Percentiles rank a stretch among this genome's conserved stretches.
phyloP scores from a whole-genome alignment of 1,140 invertebrate genomes.

The Zaprionus kolodkinae region DNA sequence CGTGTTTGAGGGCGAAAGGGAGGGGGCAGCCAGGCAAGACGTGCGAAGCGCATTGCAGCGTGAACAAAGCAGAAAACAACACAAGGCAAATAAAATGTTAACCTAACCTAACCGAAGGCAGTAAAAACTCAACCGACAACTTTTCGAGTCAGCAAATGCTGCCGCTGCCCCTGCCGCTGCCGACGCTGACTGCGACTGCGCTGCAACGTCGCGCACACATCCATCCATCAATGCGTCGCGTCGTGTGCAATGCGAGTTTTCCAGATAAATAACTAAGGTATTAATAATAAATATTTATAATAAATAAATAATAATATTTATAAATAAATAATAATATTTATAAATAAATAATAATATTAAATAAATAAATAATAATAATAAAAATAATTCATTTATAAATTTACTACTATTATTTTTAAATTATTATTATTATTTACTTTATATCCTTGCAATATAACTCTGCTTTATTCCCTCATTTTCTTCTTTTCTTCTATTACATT shows the following conservation, averaged over 20 bases:
- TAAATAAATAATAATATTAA: no score
- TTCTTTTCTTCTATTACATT: neutral
- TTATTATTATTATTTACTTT: no score
- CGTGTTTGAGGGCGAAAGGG: neutral
- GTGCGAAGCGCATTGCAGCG: neutral
- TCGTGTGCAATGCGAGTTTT: neutral
- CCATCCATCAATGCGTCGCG: conserved; percentile 36
- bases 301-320: no score
- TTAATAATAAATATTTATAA: no score
- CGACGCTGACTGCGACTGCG: neutral
- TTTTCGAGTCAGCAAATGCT: conserved; percentile 46
- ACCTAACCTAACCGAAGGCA: conserved; percentile 48
- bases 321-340: no score
- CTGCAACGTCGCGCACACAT: conserved; percentile 26
- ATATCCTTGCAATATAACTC: no score
- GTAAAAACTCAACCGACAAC: conserved; percentile 53
- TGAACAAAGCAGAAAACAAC: conserved; percentile 19
- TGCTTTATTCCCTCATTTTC: no score
- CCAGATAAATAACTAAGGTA: no score
- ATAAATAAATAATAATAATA: no score
- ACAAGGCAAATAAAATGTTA: conserved; percentile 50
- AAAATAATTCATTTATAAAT: no score
- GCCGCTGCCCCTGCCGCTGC: conserved; percentile 17
- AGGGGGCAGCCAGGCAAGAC: neutral
- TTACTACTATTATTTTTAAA: no score